phyloP scores from a whole-genome alignment of 37 sponge, comb jelly and placozoan genomes.

The Chondrosia reniformis region DNA sequence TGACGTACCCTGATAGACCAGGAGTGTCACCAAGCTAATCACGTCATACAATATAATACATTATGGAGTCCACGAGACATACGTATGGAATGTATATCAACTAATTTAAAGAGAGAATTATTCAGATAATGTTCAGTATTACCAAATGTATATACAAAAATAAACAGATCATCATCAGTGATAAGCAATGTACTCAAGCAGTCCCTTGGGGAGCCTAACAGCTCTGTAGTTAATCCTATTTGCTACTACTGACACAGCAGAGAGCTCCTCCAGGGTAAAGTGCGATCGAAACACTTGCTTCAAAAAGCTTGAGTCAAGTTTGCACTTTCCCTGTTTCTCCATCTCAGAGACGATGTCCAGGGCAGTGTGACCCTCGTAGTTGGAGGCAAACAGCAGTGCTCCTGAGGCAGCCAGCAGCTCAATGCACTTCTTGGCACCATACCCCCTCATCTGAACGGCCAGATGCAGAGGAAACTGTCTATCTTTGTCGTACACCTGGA shows the following conservation, averaged over 20 bases:
- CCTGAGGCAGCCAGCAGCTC: conserved; percentile 50
- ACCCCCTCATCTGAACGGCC: conserved; percentile 52
- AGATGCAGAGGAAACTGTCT: conserved; percentile 73
- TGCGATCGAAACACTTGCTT: neutral
- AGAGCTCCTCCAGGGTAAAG: conserved; percentile 47
- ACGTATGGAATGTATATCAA: no score
- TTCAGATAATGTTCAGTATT: no score
- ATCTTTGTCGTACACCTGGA: conserved; percentile 40
- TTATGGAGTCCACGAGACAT: no score
- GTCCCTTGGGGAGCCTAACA: conserved; percentile 24
- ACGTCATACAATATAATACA: no score
- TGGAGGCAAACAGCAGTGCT: conserved; percentile 56
- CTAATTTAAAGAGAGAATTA: no score
- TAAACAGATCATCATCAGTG: no score
- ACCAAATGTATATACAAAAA: no score
- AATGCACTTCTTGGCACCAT: conserved; percentile 35
- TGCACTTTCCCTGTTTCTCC: neutral
- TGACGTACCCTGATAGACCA: no score
- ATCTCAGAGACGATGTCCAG: conserved; percentile 29
- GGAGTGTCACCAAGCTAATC: no score
- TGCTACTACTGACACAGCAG: conserved; percentile 30
- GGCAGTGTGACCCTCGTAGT: conserved; percentile 57
- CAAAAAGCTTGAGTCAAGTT: conserved; percentile 27
- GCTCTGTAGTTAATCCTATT: conserved; percentile 21
- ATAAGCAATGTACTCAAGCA: conserved; percentile 53